A percentile compares a stretch with the other conserved stretches of the same genome.
These are phyloP conservation scores for Pyxicephalus adspersus DNA, from an alignment of 2,113 vertebrate genomes.

Conservation along the genomic window DNA sequence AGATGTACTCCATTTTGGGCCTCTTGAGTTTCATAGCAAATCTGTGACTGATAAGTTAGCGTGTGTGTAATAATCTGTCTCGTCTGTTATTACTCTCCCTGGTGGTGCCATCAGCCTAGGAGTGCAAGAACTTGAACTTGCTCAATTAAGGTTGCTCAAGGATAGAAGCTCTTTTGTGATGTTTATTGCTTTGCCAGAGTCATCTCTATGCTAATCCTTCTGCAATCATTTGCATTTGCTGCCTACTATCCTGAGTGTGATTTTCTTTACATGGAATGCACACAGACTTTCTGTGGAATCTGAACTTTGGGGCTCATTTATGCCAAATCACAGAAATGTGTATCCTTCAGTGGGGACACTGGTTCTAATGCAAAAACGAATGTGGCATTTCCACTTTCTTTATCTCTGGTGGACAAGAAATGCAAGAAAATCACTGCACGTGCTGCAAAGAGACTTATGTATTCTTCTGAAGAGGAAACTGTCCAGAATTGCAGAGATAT, in stretches of 20 bases:
- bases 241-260: neutral
- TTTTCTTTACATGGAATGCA: conserved; percentile 1
- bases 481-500: no score
- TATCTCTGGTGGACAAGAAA: no score
- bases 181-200: conserved; percentile 30
- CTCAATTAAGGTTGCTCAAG: conserved; percentile 46
- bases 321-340: no score
- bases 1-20: conserved; percentile 40
- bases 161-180: conserved; percentile 22
- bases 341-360: no score
- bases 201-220: conserved; percentile 47
- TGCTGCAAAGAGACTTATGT: no score
- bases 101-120: conserved; percentile 25
- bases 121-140: conserved; percentile 25
- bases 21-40: conserved; percentile 43
- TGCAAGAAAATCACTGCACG: no score
- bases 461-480: no score
- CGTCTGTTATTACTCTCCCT: conserved; percentile 26
- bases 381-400: no score
- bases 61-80: conserved; percentile 45
- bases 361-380: no score
- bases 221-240: conserved; percentile 37
- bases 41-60: conserved; percentile 31
- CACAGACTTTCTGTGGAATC: neutral
- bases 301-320: conserved; percentile 6